Evolutionary conservation across 1,140 invertebrate species (phyloP), one percentile per base, ranked within the genome.

Genomic region (Pseudomyrmex concolor): DNA sequence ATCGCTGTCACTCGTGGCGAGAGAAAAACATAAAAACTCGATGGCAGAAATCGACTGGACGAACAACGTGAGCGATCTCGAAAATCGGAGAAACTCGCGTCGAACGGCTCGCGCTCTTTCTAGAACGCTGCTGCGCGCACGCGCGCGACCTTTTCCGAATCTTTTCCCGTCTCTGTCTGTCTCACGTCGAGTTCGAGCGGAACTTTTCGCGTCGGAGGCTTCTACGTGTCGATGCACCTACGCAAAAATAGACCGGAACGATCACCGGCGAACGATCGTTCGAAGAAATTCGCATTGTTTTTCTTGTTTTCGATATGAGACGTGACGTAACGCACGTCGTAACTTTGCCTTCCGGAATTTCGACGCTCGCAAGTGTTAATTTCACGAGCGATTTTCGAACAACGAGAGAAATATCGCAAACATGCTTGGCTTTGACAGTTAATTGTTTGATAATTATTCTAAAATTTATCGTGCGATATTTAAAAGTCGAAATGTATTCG

Each of bases 101-200:
- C 45, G 70, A 66, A 71, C 51, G 72, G n/a, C 70, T 51, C 85
- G 82, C 74, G 77, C 72, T 87, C 83, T 84, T 88, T 87, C 76
- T 48, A 88, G 86, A 88, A 87, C 45, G 45, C 60, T 4, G 10
- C 45, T 22, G 3, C 1, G 8, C 22, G 17, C 55, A 19, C n/a
- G 12, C 85, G 82, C 82, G 86, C 81, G 83, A 88, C 85, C 82
- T 87, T 88, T 84, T 55, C 67, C 45, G 8, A 50, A 66, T 84
- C 85, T n/a, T 43, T 59, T 76, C 64, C 73, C 51, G 34, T 34
- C 34, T 34, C 34, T 34, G 5, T 34, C 48, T 67, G 43, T 71
- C 86, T 86, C 68, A 66, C 74, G 62, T 57, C 68, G 80, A 60
- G 59, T 71, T 60, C 54, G 34, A 45, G 34, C 48, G 62, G 25